Evolutionary conservation across 2,113 vertebrate genomes (phyloP).

Genomic region (Actenoides lindsayi): DNA sequence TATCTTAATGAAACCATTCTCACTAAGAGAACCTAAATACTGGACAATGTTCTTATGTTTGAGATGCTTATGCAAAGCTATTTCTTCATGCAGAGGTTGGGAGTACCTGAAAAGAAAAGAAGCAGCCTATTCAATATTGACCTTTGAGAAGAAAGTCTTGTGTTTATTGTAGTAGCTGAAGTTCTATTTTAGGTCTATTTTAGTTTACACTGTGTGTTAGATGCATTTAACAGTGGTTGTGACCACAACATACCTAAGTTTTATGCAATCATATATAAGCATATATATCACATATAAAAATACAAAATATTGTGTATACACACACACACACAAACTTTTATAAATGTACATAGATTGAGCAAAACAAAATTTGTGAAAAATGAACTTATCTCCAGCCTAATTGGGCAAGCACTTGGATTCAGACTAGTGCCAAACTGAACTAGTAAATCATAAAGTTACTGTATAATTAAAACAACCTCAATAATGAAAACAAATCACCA

Average conservation of each 20-base stretch:
- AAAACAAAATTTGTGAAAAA: not conserved
- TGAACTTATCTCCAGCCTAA: not conserved
- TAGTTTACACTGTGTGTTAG: not conserved
- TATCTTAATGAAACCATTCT: conserved; percentile 98
- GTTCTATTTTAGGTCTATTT: not conserved
- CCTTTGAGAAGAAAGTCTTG: not conserved
- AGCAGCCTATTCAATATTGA: not conserved
- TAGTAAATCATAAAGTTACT: not conserved
- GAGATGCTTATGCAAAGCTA: conserved; percentile 95
- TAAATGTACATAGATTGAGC: not conserved
- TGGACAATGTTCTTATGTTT: conserved; percentile 99
- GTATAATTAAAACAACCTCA: not conserved
- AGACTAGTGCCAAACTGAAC: not conserved
- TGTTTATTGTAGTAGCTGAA: not conserved
- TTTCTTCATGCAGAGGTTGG: conserved; percentile 97
- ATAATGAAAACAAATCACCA: not conserved
- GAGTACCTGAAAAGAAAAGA: conserved; percentile 84
- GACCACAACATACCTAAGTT: not conserved
- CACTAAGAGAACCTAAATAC: conserved; percentile 96
- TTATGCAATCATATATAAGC: not conserved
- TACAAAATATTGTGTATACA: not conserved
- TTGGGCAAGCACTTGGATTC: not conserved
- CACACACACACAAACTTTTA: not conserved
- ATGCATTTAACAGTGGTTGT: not conserved
- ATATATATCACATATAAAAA: not conserved